Evolutionary conservation across 2,888 invertebrate genomes (phyloP), one percentile per base, ranked within the genome.

Genomic region (Lacanobia wlatinum): DNA sequence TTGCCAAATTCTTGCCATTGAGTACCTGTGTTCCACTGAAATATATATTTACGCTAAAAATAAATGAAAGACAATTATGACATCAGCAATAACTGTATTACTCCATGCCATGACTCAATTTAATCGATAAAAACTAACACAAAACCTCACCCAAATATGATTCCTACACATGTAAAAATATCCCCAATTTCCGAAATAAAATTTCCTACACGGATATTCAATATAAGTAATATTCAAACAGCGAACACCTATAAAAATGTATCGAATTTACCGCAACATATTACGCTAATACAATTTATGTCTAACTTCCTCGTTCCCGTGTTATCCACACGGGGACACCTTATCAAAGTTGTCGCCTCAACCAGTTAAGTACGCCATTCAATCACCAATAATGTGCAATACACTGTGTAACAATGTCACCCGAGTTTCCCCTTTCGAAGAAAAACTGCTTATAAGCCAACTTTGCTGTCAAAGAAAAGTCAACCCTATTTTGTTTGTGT

Each of bases 371-470:
- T 93, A 92, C 90, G 90, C 91, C 93, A 94, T 95, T 96, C 95
- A 96, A 96, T 96, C 95, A 96, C 94, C 94, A 96, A 96, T 96
- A 96, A 96, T 95, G 95, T 94, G 94, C 95, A 95, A 94, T 95
- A 96, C 95, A 95, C 90, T 94, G 95, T 94, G 91, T 95, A 92
- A 96, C 95, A 96, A 94, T 94, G 95, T 96, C 94, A 94, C 94
- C 94, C 89, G 78, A 90, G 90, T 90, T 90, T 92, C 90, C 92
- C 87, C 85, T 87, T 61, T 83, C 77, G 58, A 73, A 76, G 80
- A 80, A 85, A 90, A 90, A 90, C 86, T 80, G 78, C 74, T 78
- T 72, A 84, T 23, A 70, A 87, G 80, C 78, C 72, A 73, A 73
- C 80, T 59, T 61, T 52, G n/a, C 61, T 52, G 38, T 0, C 68